A percentile compares a stretch with the other conserved stretches of the same genome.
These are phyloP conservation scores for Phyllotreta striolata DNA, from an alignment of 2,888 invertebrate genomes.

Conservation along the genomic window DNA sequence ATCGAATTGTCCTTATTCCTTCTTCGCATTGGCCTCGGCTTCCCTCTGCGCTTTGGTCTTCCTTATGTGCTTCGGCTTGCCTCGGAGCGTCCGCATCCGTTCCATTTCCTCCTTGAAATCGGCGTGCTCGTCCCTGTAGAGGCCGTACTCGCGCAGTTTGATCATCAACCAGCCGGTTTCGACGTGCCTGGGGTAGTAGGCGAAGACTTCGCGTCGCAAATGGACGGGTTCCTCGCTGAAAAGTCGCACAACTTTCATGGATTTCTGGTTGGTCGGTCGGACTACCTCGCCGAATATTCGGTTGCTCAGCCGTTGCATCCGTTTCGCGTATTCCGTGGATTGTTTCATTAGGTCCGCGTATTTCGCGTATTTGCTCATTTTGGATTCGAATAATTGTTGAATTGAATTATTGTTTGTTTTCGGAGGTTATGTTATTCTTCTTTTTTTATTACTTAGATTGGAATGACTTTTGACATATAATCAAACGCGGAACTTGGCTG, in stretches of 20 bases:
- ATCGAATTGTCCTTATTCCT: conserved; percentile 17
- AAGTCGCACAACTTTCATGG: conserved; percentile 81
- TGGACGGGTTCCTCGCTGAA: conserved; percentile 80
- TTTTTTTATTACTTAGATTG: not conserved
- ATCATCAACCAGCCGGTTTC: conserved; percentile 79
- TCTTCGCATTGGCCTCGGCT: conserved; percentile 25
- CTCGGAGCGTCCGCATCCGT: conserved; percentile 76
- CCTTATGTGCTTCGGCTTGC: conserved; percentile 69
- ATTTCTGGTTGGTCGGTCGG: conserved; percentile 75
- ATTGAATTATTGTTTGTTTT: not conserved
- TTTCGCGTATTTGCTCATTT: conserved; percentile 72
- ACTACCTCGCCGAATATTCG: conserved; percentile 90
- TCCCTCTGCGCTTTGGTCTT: conserved; percentile 43
- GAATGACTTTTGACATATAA: too few species aligned
- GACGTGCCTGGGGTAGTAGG: conserved; percentile 87
- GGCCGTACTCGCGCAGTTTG: conserved; percentile 76
- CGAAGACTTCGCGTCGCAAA: conserved; percentile 73
- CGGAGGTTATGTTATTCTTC: conserved; percentile 10
- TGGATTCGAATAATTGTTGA: conserved; percentile 26
- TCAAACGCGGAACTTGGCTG: too few species aligned
- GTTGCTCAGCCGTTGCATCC: conserved; percentile 87
- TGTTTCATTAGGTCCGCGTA: conserved; percentile 75
- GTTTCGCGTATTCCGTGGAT: conserved; percentile 79
- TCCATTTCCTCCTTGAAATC: conserved; percentile 90
- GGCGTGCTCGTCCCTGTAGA: conserved; percentile 87